phyloP scores from a whole-genome alignment of 2,888 invertebrate species.

The Lasioglossum vierecki region DNA sequence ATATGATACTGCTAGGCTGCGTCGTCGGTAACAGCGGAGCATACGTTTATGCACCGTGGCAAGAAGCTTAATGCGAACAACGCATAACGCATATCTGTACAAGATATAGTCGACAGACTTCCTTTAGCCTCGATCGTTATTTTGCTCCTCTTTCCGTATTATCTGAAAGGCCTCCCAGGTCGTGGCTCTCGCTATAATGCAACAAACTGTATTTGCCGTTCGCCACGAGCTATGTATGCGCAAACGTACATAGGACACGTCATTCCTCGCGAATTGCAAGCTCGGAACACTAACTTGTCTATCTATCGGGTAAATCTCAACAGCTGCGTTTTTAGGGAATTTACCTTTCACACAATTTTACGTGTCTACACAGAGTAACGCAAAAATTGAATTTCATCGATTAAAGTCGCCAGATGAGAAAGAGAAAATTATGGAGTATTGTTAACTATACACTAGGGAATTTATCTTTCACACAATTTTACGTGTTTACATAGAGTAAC shows the following conservation, averaged over 20 bases:
- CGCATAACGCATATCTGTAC: slow-evolving; percentile 57
- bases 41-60: slow-evolving; percentile 20
- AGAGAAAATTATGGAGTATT: too few species aligned
- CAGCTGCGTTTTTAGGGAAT: not conserved
- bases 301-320: not conserved
- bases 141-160: slow-evolving; percentile 65
- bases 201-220: slow-evolving; percentile 52
- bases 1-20: slow-evolving; percentile 24
- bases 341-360: not conserved
- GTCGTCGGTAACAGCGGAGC: slow-evolving; percentile 26
- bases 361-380: not conserved
- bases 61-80: slow-evolving; percentile 61
- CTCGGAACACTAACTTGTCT: not conserved
- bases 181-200: slow-evolving; percentile 56
- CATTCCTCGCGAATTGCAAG: slow-evolving; percentile 29
- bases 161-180: slow-evolving; percentile 68
- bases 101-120: slow-evolving; percentile 58
- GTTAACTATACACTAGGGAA: too few species aligned
- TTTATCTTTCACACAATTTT: not conserved
- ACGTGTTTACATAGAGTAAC: not conserved
- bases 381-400: not conserved
- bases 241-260: slow-evolving; percentile 16
- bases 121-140: slow-evolving; percentile 53
- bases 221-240: slow-evolving; percentile 20
- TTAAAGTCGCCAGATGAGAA: not conserved